Percentiles rank a stretch among this genome's conserved stretches.
Conservation (phyloP, 2,888 invertebrate genomes). For the Diaprepes abbreviatus region DNA sequence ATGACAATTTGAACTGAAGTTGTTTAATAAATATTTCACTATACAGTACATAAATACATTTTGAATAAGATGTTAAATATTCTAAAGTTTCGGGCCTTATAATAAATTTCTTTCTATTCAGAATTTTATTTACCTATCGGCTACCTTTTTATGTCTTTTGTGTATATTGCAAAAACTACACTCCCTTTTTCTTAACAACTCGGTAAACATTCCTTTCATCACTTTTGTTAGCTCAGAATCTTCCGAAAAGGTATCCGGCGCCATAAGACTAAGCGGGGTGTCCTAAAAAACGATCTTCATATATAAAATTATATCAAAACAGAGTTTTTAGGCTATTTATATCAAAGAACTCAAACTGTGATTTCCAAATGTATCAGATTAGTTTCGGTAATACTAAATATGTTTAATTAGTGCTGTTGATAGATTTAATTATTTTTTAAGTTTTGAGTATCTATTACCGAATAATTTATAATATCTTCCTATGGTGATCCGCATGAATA, state of each 20-base stretch:
- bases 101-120: no score
- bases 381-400: constrained; percentile 39
- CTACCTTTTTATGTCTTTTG: constrained; percentile 26
- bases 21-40: no score
- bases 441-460: not conserved
- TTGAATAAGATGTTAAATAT: no score
- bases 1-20: no score
- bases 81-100: no score
- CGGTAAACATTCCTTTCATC: constrained; percentile 38
- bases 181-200: constrained; percentile 19
- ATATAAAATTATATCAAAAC: constrained; percentile 46
- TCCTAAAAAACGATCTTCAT: constrained; percentile 25
- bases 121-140: no score
- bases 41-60: no score
- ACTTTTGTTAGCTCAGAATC: constrained; percentile 35
- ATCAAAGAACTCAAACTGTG: constrained; percentile 42
- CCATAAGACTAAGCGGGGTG: constrained; percentile 44
- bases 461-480: constrained; percentile 29
- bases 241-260: constrained; percentile 40
- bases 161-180: constrained; percentile 25
- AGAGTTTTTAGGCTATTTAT: constrained; percentile 38
- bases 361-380: constrained; percentile 22
- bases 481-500: constrained; percentile 15
- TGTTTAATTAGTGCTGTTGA: constrained; percentile 37
- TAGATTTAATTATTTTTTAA: constrained; percentile 40